These are phyloP conservation scores for Emydura subglobosa DNA, from an alignment of 2,113 vertebrate genomes.

Conservation along the genomic window DNA sequence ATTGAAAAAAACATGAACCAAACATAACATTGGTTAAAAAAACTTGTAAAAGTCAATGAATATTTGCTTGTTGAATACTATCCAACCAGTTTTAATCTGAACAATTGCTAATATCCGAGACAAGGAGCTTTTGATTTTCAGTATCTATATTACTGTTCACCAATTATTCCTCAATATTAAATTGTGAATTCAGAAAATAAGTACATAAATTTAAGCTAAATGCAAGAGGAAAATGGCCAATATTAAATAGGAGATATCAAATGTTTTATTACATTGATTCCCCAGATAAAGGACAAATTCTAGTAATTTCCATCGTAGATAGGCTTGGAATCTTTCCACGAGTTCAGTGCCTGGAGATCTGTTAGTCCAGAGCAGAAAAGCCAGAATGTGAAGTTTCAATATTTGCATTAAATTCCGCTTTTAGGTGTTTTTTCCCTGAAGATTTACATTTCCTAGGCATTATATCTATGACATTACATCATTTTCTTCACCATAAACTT, in stretches of 20 bases:
- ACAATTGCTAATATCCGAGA: neutral
- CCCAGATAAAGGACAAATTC: neutral
- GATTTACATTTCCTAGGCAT: neutral
- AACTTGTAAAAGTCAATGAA: neutral
- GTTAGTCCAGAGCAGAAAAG: neutral
- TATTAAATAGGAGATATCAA: neutral
- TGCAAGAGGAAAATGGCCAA: neutral
- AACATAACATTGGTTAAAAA: neutral
- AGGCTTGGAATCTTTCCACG: neutral
- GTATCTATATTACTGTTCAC: neutral
- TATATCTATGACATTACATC: no score
- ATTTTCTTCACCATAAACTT: neutral
- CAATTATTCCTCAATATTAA: neutral
- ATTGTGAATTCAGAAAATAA: neutral
- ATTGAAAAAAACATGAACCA: neutral
- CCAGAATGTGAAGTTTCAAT: neutral
- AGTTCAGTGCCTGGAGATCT: neutral
- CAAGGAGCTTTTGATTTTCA: neutral
- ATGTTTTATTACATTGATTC: neutral
- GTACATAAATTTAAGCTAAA: neutral
- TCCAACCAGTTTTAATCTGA: neutral
- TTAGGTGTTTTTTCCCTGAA: neutral
- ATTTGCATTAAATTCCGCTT: neutral
- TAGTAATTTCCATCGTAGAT: neutral
- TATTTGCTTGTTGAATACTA: neutral